Evolutionary conservation across 2,797 vertebrate species (phyloP).

Genomic region (Antennarius maculatus): DNA sequence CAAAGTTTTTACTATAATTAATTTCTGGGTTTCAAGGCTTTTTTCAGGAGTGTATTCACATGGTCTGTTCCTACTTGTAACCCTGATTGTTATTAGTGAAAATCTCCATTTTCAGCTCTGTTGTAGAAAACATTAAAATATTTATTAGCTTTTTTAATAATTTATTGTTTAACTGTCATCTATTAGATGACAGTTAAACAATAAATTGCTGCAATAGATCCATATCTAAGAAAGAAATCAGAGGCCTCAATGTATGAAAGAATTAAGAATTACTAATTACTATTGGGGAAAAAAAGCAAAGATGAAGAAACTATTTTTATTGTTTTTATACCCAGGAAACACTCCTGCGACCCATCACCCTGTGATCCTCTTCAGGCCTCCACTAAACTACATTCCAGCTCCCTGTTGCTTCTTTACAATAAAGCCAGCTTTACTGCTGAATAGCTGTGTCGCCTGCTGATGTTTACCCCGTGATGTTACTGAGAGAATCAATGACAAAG

Average conservation of each 20-base stretch:
- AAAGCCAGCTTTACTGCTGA: background rate
- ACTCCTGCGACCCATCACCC: background rate
- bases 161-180: too few relatives aligned
- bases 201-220: too few relatives aligned
- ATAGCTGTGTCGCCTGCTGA: background rate
- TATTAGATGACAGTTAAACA: too few relatives aligned
- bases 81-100: background rate
- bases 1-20: slow-evolving; percentile 43
- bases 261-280: too few relatives aligned
- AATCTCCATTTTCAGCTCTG: slow-evolving; percentile 14
- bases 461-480: slow-evolving; percentile 2
- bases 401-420: background rate
- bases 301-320: background rate
- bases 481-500: slow-evolving; percentile 18
- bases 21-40: slow-evolving; percentile 39
- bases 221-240: background rate
- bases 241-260: background rate
- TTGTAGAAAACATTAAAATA: background rate
- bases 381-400: background rate
- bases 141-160: background rate
- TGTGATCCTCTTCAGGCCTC: background rate
- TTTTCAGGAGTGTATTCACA: slow-evolving; percentile 50
- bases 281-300: background rate
- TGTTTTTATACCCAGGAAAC: background rate
- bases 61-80: slow-evolving; percentile 61